Evolutionary conservation across 2,888 invertebrate genomes (phyloP), one percentile per base, ranked within the genome.

Genomic region (Strigamia maritima): DNA sequence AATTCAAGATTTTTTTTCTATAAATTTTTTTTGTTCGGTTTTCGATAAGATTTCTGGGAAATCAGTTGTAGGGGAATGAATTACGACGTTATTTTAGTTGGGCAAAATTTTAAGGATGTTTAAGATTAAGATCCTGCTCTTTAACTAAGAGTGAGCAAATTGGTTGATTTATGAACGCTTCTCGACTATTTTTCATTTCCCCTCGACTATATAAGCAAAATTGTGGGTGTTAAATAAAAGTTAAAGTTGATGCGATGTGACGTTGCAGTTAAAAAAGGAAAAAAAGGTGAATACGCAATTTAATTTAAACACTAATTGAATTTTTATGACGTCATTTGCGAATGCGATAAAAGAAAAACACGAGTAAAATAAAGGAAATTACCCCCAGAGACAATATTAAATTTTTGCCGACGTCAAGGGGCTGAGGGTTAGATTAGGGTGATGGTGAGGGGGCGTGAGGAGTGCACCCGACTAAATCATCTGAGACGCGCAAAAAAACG

Each of bases 231-330:
- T 60, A 60, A 60, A 60, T 60, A 60, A 60, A 60, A 60, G 60
- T 60, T 60, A 60, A 60, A 60, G 60, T 60, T 14, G 60, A 60
- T 60, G 60, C 22, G 22, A 22, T 60, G 60, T 60, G 60, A 60
- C 60, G 60, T 60, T 22, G 22, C 4, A 60, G 24, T 24, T 60
- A 19, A 60, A 60, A 60, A 44, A 14, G 44, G 60, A 22, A 22
- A 22, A 22, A 60, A 60, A 60, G 44, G 44, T 44, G 44, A 44
- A 44, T 44, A 10, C 44, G 44, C 60, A 60, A 60, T 60, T 60
- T 60, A 60, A 60, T 60, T 60, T 60, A 60, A 60, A 60, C 60
- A 60, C 60, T 60, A 60, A 60, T 60, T 60, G 60, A 60, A 60
- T 60, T 60, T 60, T 60, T 60, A 60, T 60, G 22, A 60, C 60